Conservation (phyloP, 2,113 vertebrate species). For the Spea multiplicata region DNA sequence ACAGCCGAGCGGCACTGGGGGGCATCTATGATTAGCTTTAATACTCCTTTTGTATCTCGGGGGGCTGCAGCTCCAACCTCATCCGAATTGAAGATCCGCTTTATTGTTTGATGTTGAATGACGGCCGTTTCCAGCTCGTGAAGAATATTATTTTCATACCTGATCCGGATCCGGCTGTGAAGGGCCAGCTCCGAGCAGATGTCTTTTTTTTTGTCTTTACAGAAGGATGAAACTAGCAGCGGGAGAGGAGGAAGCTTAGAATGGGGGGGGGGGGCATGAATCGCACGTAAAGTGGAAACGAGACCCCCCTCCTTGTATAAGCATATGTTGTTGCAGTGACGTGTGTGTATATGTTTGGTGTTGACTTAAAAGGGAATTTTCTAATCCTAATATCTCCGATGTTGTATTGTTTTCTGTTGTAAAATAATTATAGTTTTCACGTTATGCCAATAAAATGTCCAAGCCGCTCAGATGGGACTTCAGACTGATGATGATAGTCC, state of each 20-base stretch:
- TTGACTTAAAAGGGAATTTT: too few relatives aligned
- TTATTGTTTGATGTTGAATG: conserved; percentile 17
- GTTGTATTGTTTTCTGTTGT: too few relatives aligned
- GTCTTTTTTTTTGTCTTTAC: conserved; percentile 33
- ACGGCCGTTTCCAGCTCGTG: conserved; percentile 11
- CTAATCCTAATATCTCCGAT: too few relatives aligned
- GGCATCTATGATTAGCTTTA: conserved; percentile 1
- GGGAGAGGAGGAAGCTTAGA: not conserved
- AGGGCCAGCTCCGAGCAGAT: conserved; percentile 23
- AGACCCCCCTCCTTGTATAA: too few relatives aligned
- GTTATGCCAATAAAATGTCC: too few relatives aligned
- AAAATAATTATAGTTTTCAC: too few relatives aligned
- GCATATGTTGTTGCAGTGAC: too few relatives aligned
- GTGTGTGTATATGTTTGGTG: too few relatives aligned
- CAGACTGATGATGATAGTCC: too few relatives aligned
- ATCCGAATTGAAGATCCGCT: conserved; percentile 23
- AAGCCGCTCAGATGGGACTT: too few relatives aligned
- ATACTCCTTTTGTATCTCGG: too few relatives aligned
- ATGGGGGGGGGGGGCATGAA: not conserved
- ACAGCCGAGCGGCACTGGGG: not conserved
- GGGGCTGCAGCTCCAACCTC: not conserved
- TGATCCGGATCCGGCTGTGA: conserved; percentile 28
- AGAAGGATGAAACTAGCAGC: not conserved
- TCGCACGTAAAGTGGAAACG: not conserved
- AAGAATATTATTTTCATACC: conserved; percentile 31